Base-by-base conservation (phyloP, 2,113 vertebrate genomes). In the Corythaixoides concolor region DNA sequence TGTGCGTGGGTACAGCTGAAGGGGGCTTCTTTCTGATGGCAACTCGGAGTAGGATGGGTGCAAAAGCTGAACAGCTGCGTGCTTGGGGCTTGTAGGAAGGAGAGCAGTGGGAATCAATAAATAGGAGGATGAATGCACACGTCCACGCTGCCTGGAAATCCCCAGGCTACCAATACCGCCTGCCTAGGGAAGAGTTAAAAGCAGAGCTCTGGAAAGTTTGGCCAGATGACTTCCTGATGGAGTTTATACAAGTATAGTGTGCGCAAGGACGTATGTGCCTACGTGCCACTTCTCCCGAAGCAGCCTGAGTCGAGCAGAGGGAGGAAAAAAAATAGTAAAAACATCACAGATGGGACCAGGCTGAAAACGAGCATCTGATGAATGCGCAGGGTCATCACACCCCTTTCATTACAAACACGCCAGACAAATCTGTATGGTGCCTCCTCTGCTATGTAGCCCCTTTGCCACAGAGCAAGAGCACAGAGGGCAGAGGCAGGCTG, bases 201-300 rank as follows among this genome's bases (percentile, higher is more conserved):
- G 94, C 78, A 69, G 78, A 74, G 89, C 91, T 85, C 89, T 96
- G 96, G 95, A 96, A 97, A 97, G 92, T 95, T 95, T 96, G 94
- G 90, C 96, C 88, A 84, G 96, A 97, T 97, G 96, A 97, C 97
- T 97, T 97, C 96, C 97, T 97, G 97, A 96, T 94, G 90, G 91
- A 97, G 97, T 97, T 97, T 97, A 97, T 94, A 95, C 92, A 97
- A 97, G 89, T 94, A 37, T 66, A 93, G 92, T 82, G 93, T 95
- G 95, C 22, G 4, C 90, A 97, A 93, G 94, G 96, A 93, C 79
- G 45, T 96, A 8, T 95, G 92, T 96, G 97, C 92, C 97, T 97
- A 97, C 96, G 96, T 97, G 97, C 97, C 95, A 93, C 92, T 97
- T 91, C 89, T 93, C 97, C 96, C 92, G 96, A 82, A 94, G 93